phyloP scores from a whole-genome alignment of 2,113 vertebrate genomes.

The Thinocorus orbignyianus region DNA sequence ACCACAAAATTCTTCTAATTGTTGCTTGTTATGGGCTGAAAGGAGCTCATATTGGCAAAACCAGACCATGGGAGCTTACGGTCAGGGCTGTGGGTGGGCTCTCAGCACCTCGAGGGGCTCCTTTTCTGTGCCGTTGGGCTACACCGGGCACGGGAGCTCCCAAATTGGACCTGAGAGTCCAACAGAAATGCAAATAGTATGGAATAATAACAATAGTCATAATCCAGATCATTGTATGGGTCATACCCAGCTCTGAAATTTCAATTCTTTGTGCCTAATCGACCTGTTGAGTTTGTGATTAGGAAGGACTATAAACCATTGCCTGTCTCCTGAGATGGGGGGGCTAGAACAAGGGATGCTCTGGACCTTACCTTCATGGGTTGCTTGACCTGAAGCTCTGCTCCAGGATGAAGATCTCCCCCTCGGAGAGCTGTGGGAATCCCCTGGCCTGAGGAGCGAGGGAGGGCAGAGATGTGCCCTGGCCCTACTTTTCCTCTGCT shows the following conservation, averaged over 20 bases:
- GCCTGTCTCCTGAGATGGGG: background rate
- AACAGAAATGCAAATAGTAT: background rate
- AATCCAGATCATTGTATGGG: background rate
- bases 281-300: background rate
- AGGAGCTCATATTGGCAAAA: background rate
- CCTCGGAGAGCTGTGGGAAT: background rate
- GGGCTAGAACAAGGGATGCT: background rate
- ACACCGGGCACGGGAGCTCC: background rate
- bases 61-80: background rate
- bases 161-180: rapidly evolving
- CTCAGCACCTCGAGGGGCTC: background rate
- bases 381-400: background rate
- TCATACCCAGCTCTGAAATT: background rate
- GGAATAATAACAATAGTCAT: background rate
- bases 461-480: background rate
- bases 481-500: background rate
- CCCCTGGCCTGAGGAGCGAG: rapidly evolving
- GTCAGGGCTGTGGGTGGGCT: background rate
- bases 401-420: background rate
- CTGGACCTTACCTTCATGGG: background rate
- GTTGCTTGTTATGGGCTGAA: background rate
- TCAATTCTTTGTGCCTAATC: background rate
- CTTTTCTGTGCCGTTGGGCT: background rate
- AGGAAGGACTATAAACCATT: background rate
- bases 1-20: background rate